Conservation (phyloP, 53 echinoderm and acorn worm genomes). For the Patiria pectinifera region DNA sequence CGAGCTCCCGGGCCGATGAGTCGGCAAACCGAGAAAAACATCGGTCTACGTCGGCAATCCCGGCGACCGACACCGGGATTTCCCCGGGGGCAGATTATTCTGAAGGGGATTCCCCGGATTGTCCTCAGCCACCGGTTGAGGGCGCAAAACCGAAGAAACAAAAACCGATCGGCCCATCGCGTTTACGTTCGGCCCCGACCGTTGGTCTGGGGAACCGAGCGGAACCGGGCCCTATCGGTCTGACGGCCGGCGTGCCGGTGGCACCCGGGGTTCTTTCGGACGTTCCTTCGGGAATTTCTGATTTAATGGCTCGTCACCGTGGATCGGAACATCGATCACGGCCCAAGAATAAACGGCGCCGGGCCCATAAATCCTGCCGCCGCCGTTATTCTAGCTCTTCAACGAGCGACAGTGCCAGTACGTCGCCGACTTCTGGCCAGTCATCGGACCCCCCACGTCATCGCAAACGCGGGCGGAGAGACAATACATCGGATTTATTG, state of each 20-base stretch:
- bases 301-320: no score
- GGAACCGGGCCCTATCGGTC: neutral
- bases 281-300: neutral
- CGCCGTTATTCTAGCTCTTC: no score
- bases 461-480: no score
- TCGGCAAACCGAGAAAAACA: neutral
- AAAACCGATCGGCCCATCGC: neutral
- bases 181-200: neutral
- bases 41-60: neutral
- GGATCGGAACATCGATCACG: neutral
- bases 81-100: neutral
- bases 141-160: neutral
- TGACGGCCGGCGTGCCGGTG: neutral
- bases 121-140: neutral
- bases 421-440: no score
- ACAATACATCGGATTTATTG: no score
- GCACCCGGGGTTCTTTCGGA: neutral
- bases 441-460: no score
- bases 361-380: no score
- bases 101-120: neutral
- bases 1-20: neutral
- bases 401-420: no score
- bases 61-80: neutral
- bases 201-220: neutral
- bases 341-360: neutral